These are phyloP conservation scores for Lycia hirtaria DNA, from an alignment of 2,888 invertebrate genomes.

Conservation along the genomic window DNA sequence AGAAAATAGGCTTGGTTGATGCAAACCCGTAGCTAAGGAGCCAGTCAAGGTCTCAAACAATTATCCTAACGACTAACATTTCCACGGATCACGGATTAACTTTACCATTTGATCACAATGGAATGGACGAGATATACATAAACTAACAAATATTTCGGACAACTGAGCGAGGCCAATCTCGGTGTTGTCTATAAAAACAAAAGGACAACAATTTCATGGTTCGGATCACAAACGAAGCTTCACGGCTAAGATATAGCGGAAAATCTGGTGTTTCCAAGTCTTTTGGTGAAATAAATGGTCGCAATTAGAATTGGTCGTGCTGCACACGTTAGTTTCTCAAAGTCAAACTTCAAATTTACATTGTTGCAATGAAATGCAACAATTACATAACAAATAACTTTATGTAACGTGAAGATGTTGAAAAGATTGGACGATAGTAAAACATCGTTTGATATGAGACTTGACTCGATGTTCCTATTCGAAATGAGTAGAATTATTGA, in stretches of 20 bases:
- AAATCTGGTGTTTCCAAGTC: constrained; percentile 31
- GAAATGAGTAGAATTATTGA: constrained; percentile 55
- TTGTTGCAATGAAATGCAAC: constrained; percentile 40
- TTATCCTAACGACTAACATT: constrained; percentile 66
- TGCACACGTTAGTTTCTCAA: constrained; percentile 28
- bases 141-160: constrained; percentile 55
- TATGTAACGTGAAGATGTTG: constrained; percentile 39
- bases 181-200: constrained; percentile 37
- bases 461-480: constrained; percentile 24
- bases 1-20: constrained; percentile 40
- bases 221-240: constrained; percentile 45
- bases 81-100: constrained; percentile 66
- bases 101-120: constrained; percentile 68
- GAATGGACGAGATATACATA: constrained; percentile 47
- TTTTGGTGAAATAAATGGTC: constrained; percentile 25
- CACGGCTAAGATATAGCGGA: constrained; percentile 39
- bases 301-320: constrained; percentile 35
- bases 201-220: constrained; percentile 45
- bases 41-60: constrained; percentile 66
- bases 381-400: constrained; percentile 35
- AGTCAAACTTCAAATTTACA: constrained; percentile 37
- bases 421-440: constrained; percentile 32
- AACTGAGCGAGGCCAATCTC: constrained; percentile 61
- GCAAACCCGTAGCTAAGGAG: constrained; percentile 46
- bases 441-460: constrained; percentile 32